A percentile compares a stretch with the other conserved stretches of the same genome.
Evolutionary conservation across 2,797 vertebrate species (phyloP).

Genomic region (Anguilla marmorata): DNA sequence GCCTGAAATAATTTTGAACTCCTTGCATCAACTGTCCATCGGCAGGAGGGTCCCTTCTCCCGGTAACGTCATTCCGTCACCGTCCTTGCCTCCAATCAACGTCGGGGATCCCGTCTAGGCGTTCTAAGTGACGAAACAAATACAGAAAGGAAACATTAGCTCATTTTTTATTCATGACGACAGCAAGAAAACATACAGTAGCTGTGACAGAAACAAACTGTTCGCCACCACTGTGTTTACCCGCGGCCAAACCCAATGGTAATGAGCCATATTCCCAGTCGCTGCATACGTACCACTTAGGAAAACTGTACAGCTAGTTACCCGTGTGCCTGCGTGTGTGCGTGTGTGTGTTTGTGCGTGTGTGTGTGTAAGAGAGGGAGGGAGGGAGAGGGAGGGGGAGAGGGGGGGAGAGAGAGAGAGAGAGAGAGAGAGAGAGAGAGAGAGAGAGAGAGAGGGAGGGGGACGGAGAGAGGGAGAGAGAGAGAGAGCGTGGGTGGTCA

Average conservation of each 20-base stretch:
- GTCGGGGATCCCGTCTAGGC: slow-evolving; percentile 65
- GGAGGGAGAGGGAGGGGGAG: no score
- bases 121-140: slow-evolving; percentile 44
- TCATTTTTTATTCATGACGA: neutral
- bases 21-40: slow-evolving; percentile 70
- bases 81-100: slow-evolving; percentile 55
- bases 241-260: neutral
- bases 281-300: neutral
- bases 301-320: neutral
- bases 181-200: neutral
- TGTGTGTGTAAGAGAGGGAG: no score
- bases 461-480: no score
- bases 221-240: neutral
- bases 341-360: neutral
- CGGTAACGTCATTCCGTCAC: slow-evolving; percentile 67
- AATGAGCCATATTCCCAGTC: neutral
- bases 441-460: neutral
- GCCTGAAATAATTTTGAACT: slow-evolving; percentile 59
- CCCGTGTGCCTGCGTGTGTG: neutral
- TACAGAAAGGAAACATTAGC: slow-evolving; percentile 14
- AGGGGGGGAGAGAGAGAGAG: no score
- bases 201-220: neutral
- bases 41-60: slow-evolving; percentile 59
- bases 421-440: neutral
- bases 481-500: slow-evolving; percentile 21